A percentile compares a stretch with the other conserved stretches of the same genome.
phyloP scores from a whole-genome alignment of 1,140 invertebrate species.

The Aricia agestis region DNA sequence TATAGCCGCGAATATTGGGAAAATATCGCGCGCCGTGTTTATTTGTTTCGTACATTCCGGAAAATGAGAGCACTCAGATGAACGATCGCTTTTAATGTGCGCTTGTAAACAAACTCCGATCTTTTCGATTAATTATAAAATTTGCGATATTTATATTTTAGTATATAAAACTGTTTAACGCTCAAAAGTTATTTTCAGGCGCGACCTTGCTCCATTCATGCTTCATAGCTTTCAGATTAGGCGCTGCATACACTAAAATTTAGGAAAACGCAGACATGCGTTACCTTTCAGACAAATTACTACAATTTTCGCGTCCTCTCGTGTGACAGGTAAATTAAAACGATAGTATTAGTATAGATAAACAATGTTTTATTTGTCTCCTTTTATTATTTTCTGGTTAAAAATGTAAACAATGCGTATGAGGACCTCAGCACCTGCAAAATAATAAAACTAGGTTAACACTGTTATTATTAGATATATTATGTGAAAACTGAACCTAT shows the following conservation, averaged over 20 bases:
- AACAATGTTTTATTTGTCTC: not conserved
- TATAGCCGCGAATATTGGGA: constrained; percentile 38
- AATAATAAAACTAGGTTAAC: constrained; percentile 24
- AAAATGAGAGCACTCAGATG: constrained; percentile 7
- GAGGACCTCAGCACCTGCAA: constrained; percentile 56
- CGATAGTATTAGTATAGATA: not conserved
- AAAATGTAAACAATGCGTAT: constrained; percentile 54
- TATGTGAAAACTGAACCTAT: too few species aligned
- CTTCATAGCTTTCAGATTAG: not conserved
- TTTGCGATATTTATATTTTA: not conserved
- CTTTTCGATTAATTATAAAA: not conserved
- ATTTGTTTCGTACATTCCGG: constrained; percentile 27
- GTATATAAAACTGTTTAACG: not conserved
- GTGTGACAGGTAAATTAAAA: too few species aligned
- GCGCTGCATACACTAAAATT: not conserved
- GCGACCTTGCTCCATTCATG: not conserved
- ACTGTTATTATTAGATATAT: too few species aligned
- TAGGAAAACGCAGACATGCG: not conserved
- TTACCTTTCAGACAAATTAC: too few species aligned
- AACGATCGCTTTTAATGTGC: not conserved
- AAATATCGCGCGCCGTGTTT: constrained; percentile 32
- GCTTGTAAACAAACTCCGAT: not conserved
- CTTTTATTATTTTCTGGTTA: constrained; percentile 37
- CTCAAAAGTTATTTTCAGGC: not conserved
- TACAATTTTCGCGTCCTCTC: too few species aligned